Percentiles rank a stretch among this genome's conserved stretches.
Evolutionary conservation across 2,888 invertebrate genomes (phyloP).

Genomic region (Cyrtodaria siliqua): DNA sequence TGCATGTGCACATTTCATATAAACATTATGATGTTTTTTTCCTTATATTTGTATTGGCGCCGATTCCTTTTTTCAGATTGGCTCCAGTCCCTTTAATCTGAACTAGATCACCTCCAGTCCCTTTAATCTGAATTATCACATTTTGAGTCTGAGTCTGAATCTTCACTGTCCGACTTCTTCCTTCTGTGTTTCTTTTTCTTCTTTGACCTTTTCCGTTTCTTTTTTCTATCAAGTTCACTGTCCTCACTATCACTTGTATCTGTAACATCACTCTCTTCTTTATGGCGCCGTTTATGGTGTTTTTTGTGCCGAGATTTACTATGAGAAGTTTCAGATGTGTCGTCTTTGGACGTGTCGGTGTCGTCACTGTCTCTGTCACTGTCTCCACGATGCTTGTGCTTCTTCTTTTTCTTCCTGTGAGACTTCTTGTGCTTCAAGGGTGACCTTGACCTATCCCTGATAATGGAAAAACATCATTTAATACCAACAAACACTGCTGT

Average conservation of each 20-base stretch:
- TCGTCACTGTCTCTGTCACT: background rate
- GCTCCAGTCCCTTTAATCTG: too few relatives aligned
- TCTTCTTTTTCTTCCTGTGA: constrained; percentile 64
- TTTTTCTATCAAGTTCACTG: constrained; percentile 31
- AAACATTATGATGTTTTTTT: too few relatives aligned
- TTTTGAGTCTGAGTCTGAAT: too few relatives aligned
- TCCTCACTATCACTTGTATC: constrained; percentile 21
- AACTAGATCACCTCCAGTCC: too few relatives aligned
- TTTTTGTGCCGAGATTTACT: constrained; percentile 8
- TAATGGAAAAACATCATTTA: constrained; percentile 1
- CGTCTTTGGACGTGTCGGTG: too few relatives aligned
- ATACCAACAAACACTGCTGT: too few relatives aligned
- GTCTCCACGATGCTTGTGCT: constrained; percentile 50
- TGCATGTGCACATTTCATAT: too few relatives aligned
- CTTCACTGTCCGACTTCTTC: constrained; percentile 1
- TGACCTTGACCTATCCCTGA: constrained; percentile 67
- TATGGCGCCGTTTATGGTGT: background rate
- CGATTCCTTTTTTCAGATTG: too few relatives aligned
- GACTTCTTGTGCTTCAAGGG: constrained; percentile 54
- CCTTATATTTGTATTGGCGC: too few relatives aligned
- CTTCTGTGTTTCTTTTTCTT: constrained; percentile 44
- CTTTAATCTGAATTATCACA: too few relatives aligned
- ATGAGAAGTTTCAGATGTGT: background rate
- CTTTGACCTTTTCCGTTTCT: constrained; percentile 34
- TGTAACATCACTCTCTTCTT: background rate